A percentile compares a stretch with the other conserved stretches of the same genome.
Conservation (phyloP, 53 echinoderm and acorn worm species). For the Hippasteria phrygiana region DNA sequence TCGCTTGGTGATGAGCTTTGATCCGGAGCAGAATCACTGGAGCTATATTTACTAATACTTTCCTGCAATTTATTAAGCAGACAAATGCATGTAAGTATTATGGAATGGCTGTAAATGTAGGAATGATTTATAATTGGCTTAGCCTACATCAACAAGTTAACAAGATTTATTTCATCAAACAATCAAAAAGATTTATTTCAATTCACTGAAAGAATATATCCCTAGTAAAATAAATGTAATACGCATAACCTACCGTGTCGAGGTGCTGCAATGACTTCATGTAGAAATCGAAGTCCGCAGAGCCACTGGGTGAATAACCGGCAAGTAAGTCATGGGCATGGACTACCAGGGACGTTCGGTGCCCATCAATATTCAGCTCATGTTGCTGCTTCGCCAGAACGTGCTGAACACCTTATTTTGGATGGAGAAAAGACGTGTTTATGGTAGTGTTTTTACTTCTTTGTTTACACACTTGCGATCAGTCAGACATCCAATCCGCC, state of each 20-base stretch:
- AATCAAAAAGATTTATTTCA: too few relatives aligned
- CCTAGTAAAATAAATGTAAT: too few relatives aligned
- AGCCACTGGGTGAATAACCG: background rate
- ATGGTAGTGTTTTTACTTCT: background rate
- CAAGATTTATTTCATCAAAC: too few relatives aligned
- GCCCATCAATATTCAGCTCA: slow-evolving; percentile 13
- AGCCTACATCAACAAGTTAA: too few relatives aligned
- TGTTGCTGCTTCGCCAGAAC: background rate
- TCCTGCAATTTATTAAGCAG: background rate
- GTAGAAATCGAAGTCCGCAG: background rate
- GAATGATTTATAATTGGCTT: too few relatives aligned
- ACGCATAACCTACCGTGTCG: too few relatives aligned
- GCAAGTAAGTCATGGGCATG: background rate
- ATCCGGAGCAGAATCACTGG: too few relatives aligned
- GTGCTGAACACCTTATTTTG: background rate
- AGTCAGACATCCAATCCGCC: background rate
- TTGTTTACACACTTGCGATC: background rate
- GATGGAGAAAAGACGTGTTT: background rate
- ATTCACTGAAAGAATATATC: too few relatives aligned
- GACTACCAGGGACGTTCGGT: background rate
- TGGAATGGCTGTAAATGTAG: too few relatives aligned
- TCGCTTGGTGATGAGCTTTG: too few relatives aligned
- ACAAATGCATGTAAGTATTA: too few relatives aligned
- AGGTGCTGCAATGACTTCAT: too few relatives aligned
- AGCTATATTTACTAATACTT: background rate